Conservation (phyloP, 2,113 vertebrate species). For the Carassius carassius region DNA sequence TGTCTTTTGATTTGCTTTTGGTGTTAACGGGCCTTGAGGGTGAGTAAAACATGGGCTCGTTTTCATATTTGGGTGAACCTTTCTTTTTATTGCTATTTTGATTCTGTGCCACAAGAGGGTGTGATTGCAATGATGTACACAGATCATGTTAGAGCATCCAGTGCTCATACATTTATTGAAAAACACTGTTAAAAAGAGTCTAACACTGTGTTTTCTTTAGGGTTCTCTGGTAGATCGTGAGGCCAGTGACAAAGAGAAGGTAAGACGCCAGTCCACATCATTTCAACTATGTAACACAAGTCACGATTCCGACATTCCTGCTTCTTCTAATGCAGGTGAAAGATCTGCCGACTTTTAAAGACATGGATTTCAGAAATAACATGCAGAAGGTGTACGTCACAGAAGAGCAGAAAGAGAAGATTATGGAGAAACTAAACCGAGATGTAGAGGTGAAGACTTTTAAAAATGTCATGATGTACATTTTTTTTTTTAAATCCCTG, state of each 20-base stretch:
- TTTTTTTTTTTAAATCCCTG: background rate
- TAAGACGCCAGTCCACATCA: slow-evolving; percentile 58
- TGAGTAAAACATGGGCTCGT: too few species aligned
- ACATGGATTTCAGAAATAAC: slow-evolving; percentile 90
- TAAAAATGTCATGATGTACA: background rate
- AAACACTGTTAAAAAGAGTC: background rate
- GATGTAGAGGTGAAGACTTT: slow-evolving; percentile 82
- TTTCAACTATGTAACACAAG: background rate
- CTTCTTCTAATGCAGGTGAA: slow-evolving; percentile 74
- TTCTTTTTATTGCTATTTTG: background rate
- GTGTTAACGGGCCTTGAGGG: background rate
- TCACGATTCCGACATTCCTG: background rate
- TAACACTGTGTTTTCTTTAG: slow-evolving; percentile 63
- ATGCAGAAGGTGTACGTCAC: slow-evolving; percentile 89
- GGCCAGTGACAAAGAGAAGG: slow-evolving; percentile 91
- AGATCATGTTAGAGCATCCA: background rate
- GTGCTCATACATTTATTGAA: background rate
- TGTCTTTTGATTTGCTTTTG: background rate
- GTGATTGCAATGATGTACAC: background rate
- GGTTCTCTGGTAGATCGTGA: slow-evolving; percentile 88
- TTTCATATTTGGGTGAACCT: too few species aligned
- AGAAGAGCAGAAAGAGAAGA: slow-evolving; percentile 82
- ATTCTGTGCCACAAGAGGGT: slow-evolving; percentile 42
- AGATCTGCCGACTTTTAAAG: slow-evolving; percentile 88
- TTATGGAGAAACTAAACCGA: slow-evolving; percentile 87